Percentiles rank a stretch among this genome's conserved stretches.
Evolutionary conservation across 2,888 invertebrate species (phyloP).

Genomic region (Amphimallon solstitiale): DNA sequence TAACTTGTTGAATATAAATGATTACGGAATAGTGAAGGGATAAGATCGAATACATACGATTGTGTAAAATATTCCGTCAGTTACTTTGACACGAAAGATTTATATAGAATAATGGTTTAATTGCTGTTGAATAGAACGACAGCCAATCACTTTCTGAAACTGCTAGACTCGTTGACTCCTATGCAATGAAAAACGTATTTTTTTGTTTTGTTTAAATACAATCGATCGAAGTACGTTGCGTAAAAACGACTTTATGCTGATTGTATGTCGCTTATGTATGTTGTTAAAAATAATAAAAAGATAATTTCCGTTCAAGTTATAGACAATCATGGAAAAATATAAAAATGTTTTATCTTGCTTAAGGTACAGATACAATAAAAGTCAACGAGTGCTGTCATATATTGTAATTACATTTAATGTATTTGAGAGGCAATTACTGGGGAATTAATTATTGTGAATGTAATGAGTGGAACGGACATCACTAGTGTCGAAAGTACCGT

Average conservation of each 20-base stretch:
- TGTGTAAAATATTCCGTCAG: constrained; percentile 27
- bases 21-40: constrained; percentile 29
- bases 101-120: constrained; percentile 22
- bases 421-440: constrained; percentile 26
- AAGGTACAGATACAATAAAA: constrained; percentile 24
- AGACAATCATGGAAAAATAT: too few species aligned
- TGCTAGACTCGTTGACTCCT: constrained; percentile 16
- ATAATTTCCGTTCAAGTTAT: too few species aligned
- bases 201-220: not conserved
- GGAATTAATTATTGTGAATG: constrained; percentile 14
- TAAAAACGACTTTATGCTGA: not conserved
- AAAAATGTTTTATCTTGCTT: too few species aligned
- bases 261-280: too few species aligned
- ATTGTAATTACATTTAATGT: constrained; percentile 25
- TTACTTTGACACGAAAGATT: constrained; percentile 6
- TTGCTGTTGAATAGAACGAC: constrained; percentile 5
- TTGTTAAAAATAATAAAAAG: too few species aligned
- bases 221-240: constrained; percentile 6
- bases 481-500: constrained; percentile 30
- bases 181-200: constrained; percentile 3
- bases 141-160: constrained; percentile 5
- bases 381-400: constrained; percentile 1
- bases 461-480: constrained; percentile 21
- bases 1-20: constrained; percentile 23
- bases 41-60: constrained; percentile 13